Evolutionary conservation across 2,113 vertebrate genomes (phyloP).

Genomic region (Myotis lucifugus): DNA sequence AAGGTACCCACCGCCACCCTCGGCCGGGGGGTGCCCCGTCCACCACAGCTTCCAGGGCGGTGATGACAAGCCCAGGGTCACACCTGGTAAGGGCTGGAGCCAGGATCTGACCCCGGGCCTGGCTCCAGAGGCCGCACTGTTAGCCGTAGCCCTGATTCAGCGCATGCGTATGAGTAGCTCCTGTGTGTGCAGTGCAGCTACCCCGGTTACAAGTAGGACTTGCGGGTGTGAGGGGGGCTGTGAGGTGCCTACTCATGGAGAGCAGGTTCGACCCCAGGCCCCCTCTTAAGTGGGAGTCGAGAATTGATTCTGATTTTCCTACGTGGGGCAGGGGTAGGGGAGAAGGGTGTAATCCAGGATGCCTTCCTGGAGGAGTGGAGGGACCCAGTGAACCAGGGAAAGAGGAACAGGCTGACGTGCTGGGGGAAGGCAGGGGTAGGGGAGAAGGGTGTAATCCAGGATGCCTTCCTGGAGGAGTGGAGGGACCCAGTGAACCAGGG

Average conservation of each 20-base stretch:
- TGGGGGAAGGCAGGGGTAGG: fast-evolving
- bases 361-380: neutral
- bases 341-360: neutral
- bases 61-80: neutral
- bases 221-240: neutral
- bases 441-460: neutral
- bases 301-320: neutral
- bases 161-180: fast-evolving
- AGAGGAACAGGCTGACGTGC: neutral
- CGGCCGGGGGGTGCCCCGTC: neutral
- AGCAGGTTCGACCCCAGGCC: neutral
- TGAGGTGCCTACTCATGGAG: fast-evolving
- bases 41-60: neutral
- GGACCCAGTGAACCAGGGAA: neutral
- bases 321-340: fast-evolving
- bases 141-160: fast-evolving
- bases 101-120: neutral
- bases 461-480: neutral
- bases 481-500: neutral
- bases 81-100: neutral
- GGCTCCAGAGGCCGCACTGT: fast-evolving
- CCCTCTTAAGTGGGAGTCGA: neutral
- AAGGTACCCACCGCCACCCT: conserved; percentile 61
- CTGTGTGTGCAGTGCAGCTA: fast-evolving
- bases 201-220: fast-evolving